phyloP scores from a whole-genome alignment of 2,797 vertebrate genomes.

The Coluber constrictor region DNA sequence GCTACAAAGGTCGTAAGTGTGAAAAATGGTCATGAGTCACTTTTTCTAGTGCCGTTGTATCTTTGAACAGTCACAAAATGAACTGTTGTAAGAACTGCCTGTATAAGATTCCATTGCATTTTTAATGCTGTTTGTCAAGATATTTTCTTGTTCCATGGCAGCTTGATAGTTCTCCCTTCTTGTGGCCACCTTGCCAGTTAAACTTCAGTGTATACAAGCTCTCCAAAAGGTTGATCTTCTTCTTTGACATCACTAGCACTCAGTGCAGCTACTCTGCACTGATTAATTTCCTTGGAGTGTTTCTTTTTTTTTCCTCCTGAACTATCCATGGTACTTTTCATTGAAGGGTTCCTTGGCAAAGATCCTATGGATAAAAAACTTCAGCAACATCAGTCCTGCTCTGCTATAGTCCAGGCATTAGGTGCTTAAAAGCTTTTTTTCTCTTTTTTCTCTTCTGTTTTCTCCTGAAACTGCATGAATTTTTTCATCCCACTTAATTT shows the following conservation, averaged over 20 bases:
- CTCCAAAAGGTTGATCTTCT: not conserved
- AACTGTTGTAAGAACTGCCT: not conserved
- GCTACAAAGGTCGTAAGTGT: not conserved
- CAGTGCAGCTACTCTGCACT: not conserved
- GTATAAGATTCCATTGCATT: not conserved
- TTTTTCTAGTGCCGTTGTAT: not conserved
- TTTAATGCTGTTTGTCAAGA: not conserved
- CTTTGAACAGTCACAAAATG: not conserved
- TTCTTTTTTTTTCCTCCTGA: not conserved
- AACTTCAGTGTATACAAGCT: not conserved
- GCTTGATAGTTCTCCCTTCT: not conserved
- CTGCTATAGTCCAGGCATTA: constrained; percentile 25
- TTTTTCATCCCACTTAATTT: constrained; percentile 3
- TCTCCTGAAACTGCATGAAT: not conserved
- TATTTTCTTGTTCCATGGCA: not conserved
- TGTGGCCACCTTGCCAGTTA: not conserved
- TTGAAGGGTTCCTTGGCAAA: not conserved
- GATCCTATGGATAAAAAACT: not conserved
- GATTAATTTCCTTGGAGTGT: not conserved
- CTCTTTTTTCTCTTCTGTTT: rapidly evolving
- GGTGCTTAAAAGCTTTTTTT: constrained; percentile 29
- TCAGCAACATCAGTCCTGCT: constrained; percentile 12
- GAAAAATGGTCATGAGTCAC: not conserved
- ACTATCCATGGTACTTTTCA: not conserved
- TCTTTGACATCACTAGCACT: not conserved